Evolutionary conservation across 2,113 vertebrate species (phyloP).

Genomic region (Osmerus mordax): DNA sequence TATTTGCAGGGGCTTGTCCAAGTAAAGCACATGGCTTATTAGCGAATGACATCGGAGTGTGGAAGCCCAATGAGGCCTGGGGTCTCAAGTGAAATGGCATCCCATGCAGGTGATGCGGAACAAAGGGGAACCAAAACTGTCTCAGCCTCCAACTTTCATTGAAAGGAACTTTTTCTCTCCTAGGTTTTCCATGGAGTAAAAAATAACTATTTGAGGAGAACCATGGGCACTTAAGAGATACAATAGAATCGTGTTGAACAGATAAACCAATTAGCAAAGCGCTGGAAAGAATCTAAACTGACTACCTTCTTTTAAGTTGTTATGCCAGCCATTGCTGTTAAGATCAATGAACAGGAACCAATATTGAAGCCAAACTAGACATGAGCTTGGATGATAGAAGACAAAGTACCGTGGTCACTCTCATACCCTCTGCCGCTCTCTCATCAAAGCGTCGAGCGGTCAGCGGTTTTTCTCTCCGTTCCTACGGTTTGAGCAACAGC

Average conservation of each 20-base stretch:
- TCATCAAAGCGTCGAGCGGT: conserved; percentile 50
- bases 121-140: not conserved
- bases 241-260: too few relatives aligned
- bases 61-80: conserved; percentile 10
- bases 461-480: conserved; percentile 49
- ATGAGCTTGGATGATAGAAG: conserved; percentile 39
- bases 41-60: conserved; percentile 40
- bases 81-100: conserved; percentile 19
- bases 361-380: conserved; percentile 43
- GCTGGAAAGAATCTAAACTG: too few relatives aligned
- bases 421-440: conserved; percentile 7
- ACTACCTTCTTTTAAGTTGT: too few relatives aligned
- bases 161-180: too few relatives aligned
- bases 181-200: too few relatives aligned
- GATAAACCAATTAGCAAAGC: too few relatives aligned
- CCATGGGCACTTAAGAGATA: too few relatives aligned
- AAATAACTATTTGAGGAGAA: too few relatives aligned
- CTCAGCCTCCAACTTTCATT: too few relatives aligned
- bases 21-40: conserved; percentile 46
- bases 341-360: conserved; percentile 22
- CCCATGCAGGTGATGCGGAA: conserved; percentile 16
- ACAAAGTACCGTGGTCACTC: conserved; percentile 28
- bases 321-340: too few relatives aligned
- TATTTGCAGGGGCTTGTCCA: conserved; percentile 71
- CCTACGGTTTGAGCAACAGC: conserved; percentile 46